Evolutionary conservation across 2,113 vertebrate genomes (phyloP).

Genomic region (Megaceryle maxima): DNA sequence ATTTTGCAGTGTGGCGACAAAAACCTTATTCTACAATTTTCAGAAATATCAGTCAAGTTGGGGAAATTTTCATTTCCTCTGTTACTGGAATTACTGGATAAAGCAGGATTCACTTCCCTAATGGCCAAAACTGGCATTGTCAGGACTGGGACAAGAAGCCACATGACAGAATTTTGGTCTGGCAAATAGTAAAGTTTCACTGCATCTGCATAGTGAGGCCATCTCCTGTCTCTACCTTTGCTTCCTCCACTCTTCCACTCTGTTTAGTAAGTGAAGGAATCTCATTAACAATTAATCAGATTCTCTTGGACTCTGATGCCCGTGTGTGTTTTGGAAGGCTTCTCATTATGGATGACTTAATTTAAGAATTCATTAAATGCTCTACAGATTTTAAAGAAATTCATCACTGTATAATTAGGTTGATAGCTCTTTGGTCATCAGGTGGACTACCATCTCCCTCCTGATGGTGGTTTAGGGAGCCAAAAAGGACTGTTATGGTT

Average conservation of each 20-base stretch:
- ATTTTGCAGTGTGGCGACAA: background rate
- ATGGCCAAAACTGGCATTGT: background rate
- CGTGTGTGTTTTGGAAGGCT: background rate
- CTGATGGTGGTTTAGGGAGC: background rate
- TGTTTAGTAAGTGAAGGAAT: background rate
- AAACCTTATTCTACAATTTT: background rate
- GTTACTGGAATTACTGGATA: background rate
- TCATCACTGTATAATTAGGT: constrained; percentile 37
- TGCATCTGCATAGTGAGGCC: background rate
- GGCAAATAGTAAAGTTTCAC: background rate
- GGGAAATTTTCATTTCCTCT: background rate
- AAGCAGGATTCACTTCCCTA: background rate
- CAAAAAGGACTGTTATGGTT: background rate
- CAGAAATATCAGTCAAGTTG: background rate
- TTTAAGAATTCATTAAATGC: constrained; percentile 37
- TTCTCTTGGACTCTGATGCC: background rate
- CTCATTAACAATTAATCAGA: constrained; percentile 44
- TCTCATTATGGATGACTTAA: constrained; percentile 47
- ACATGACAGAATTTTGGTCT: background rate
- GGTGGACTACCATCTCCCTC: background rate
- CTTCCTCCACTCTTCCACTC: background rate
- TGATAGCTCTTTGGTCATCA: constrained; percentile 42
- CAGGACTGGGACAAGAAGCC: background rate
- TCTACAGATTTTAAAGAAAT: constrained; percentile 49
- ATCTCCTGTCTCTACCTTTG: background rate